Evolutionary conservation across 37 sponge, comb jelly and placozoan genomes (phyloP), one percentile per base, ranked within the genome.

Genomic region (Ephydatia muelleri): DNA sequence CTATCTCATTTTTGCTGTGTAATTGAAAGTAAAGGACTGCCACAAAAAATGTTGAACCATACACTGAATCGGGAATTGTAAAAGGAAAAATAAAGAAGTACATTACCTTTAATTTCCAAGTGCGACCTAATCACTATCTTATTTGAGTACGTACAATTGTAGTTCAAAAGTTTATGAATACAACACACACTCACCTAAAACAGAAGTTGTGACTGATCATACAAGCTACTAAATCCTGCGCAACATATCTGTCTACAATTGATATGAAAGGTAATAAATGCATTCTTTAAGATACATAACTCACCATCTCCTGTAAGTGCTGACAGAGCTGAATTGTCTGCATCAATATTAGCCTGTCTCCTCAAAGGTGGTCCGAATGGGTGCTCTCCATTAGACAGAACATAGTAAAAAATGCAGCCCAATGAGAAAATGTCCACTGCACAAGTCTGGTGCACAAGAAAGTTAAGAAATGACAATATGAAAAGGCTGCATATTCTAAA

Each of bases 401-500:
- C 93, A 78, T 97, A 97, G 83, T 93, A 94, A 8, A 94, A 68
- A 47, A 97, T 49, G 78, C 97, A 97, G 11, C 97, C 97, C 70
- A 83, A 49, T 19, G 95, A 92, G 78, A 97, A 97, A 13, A 94
- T 86, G 40, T 97, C 97, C 25, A 94, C 95, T 21, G 95, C 86
- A 82, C 78, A 77, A 32, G 97, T 92, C 96, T 95, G 65, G 2
- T 47, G 72, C 72, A 23, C 0, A 77, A 32, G 0, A 83, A 14
- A 23, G 13, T 38, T 19, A 16, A 14, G 9, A 6, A 11, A 37
- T 14, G 68, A 78, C 30, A 47, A 35, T 30, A 9, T 71, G 12
- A 71, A 71, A 25, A 71, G 27, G 11, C 12, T 71, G 21, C 72
- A 75, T 25, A 5, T 13, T 38, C 12, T 21, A 75, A 75, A 75